Conservation (phyloP, 2,888 invertebrate genomes). For the Athalia circularis region DNA sequence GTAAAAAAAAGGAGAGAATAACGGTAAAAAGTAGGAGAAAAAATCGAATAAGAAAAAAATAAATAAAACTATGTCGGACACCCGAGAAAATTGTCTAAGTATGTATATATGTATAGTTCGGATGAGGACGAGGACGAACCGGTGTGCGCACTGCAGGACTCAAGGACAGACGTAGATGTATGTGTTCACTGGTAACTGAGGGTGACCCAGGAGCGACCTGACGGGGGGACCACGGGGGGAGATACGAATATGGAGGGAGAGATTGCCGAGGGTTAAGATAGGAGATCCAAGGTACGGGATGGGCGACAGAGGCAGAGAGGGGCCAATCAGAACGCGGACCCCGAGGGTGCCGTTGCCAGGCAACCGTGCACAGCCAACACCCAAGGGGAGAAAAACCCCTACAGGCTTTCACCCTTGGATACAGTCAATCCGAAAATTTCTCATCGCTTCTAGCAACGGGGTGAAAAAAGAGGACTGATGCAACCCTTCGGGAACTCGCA, state of each 20-base stretch:
- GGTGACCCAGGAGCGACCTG: constrained; percentile 38
- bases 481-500: not conserved
- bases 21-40: not conserved
- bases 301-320: constrained; percentile 56
- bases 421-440: constrained; percentile 63
- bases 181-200: constrained; percentile 42
- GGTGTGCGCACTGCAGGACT: constrained; percentile 47
- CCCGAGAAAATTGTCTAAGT: no score
- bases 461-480: not conserved
- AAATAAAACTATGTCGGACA: not conserved
- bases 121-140: not conserved
- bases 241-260: constrained; percentile 21
- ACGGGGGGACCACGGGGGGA: constrained; percentile 9
- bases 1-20: not conserved
- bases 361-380: constrained; percentile 70
- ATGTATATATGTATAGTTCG: no score
- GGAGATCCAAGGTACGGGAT: constrained; percentile 41
- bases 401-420: constrained; percentile 59
- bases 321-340: constrained; percentile 69
- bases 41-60: not conserved
- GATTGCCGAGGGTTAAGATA: constrained; percentile 49
- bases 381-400: constrained; percentile 62
- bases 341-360: constrained; percentile 71
- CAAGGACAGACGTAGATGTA: constrained; percentile 44
- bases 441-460: constrained; percentile 53